A percentile compares a stretch with the other conserved stretches of the same genome.
Evolutionary conservation across 1,140 invertebrate genomes (phyloP).

Genomic region (Nephila pilipes): DNA sequence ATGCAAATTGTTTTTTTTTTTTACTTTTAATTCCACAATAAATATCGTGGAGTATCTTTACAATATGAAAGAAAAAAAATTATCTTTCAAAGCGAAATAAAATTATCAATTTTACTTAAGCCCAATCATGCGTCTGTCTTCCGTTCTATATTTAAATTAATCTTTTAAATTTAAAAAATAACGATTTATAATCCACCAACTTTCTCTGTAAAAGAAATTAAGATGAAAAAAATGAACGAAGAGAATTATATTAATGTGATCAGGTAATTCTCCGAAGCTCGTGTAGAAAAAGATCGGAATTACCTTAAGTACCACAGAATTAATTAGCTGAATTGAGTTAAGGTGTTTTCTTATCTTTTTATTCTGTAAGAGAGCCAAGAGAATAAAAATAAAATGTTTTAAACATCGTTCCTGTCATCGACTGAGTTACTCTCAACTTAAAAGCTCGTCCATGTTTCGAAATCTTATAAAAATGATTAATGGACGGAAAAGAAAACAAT

Average conservation of each 20-base stretch:
- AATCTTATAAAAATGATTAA: slow-evolving; percentile 40
- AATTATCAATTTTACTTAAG: slow-evolving; percentile 1
- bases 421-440: neutral
- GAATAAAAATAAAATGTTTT: neutral
- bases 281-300: neutral
- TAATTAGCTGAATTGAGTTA: slow-evolving; percentile 11
- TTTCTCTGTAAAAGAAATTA: neutral
- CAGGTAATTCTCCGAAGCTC: neutral
- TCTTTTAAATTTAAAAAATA: neutral
- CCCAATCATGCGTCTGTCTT: neutral
- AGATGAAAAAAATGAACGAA: neutral
- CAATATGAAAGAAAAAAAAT: neutral
- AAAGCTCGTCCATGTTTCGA: neutral
- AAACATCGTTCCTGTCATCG: slow-evolving; percentile 1
- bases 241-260: slow-evolving; percentile 21
- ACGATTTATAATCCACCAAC: neutral
- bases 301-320: slow-evolving; percentile 12
- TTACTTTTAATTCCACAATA: neutral
- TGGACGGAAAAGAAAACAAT: neutral
- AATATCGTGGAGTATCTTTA: neutral
- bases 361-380: neutral
- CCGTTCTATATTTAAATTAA: neutral
- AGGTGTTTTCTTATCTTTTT: slow-evolving; percentile 24
- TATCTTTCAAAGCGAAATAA: neutral
- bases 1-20: neutral